Percentiles rank a stretch among this genome's conserved stretches.
Evolutionary conservation across 2,113 vertebrate species (phyloP).

Genomic region (Neotoma lepida): DNA sequence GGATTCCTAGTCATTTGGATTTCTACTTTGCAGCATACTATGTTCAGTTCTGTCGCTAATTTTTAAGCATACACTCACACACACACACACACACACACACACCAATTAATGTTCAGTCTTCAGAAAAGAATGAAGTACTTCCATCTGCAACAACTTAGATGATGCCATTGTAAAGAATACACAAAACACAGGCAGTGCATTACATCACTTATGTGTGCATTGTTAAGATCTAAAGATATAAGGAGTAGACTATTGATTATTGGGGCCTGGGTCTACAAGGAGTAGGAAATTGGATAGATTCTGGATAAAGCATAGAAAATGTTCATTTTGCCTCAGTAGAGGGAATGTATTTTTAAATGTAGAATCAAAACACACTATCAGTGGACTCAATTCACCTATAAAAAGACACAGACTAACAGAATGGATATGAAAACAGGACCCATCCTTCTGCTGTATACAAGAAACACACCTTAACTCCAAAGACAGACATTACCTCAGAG

Average conservation of each 20-base stretch:
- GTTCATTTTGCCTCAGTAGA: too few relatives aligned
- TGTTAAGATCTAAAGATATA: background rate
- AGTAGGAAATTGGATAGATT: background rate
- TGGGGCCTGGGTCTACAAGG: background rate
- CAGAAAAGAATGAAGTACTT: background rate
- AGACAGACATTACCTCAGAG: too few relatives aligned
- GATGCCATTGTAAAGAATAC: background rate
- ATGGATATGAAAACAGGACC: too few relatives aligned
- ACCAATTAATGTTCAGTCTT: background rate
- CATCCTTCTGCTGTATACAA: too few relatives aligned
- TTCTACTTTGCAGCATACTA: too few relatives aligned
- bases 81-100: background rate
- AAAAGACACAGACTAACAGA: too few relatives aligned
- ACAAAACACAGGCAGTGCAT: background rate
- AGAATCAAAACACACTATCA: background rate
- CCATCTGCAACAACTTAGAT: background rate
- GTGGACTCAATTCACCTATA: too few relatives aligned
- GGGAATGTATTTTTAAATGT: background rate
- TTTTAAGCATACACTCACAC: background rate
- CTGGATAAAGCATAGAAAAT: background rate
- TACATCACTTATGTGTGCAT: background rate
- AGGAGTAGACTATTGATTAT: background rate
- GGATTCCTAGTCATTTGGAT: background rate
- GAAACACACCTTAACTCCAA: too few relatives aligned
- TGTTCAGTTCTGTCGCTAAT: background rate